Evolutionary conservation across 2,888 invertebrate species (phyloP), one percentile per base, ranked within the genome.

Genomic region (Mesochorus sp.): DNA sequence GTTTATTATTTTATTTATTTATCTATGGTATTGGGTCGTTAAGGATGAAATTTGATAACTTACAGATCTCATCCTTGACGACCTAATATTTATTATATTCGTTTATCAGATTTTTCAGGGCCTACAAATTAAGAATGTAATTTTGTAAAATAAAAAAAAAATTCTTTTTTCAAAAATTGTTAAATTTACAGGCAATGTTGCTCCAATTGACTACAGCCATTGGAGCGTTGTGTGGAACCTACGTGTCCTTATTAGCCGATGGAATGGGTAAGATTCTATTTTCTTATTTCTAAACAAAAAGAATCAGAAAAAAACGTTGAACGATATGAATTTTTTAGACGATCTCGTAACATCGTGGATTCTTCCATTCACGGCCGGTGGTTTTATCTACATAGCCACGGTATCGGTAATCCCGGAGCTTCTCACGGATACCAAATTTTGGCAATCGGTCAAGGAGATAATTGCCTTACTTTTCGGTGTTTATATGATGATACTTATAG

Each of bases 321-420:
- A 53, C 8, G 0, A 72, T 49, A 47, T 55, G 2, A 37, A 39
- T n/a, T 67, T 92, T 84, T 92, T 93, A 88, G 95, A 95, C 73
- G 92, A 92, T 61, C 91, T 95, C 78, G 95, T 97, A 0, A 95
- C 96, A 6, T 94, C 95, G 3, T 97, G 98, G 94, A 96, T 99
- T 66, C 92, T 99, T 71, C 99, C 99, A 10, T 99, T 99, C 86
- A 99, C 99, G 21, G 99, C 99, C 47, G 99, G 98, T 81, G 98
- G 99, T n/a, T 99, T 99, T 90, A 99, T 99, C 90, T 99, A 99
- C 91, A 99, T 99, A 86, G 99, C 99, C 17, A 97, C 99, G 14
- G 99, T 99, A 0, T 99, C 99, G 80, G 98, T 99, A 19, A 97
- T 99, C 88, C 99, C 99, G 5, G 99, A 99, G 92, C 93, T 99